Percentiles rank a stretch among this genome's conserved stretches.
These are phyloP conservation scores for Pseudorasbora parva DNA, from an alignment of 2,113 vertebrate genomes.

Conservation along the genomic window DNA sequence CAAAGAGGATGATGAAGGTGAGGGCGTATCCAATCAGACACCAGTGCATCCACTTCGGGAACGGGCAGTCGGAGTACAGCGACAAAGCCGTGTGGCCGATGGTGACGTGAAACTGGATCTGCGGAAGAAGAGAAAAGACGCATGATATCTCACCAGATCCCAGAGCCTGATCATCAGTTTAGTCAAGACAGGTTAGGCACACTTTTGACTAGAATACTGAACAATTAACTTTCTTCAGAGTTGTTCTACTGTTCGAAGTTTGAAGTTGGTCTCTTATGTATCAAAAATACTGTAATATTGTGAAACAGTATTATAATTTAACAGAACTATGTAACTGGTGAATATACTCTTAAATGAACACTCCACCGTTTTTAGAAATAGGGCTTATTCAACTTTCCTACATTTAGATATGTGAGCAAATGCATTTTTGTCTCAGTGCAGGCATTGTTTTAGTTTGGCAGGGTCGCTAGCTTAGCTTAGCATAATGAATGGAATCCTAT, in stretches of 20 bases:
- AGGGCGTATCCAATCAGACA: slow-evolving; percentile 93
- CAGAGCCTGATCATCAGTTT: not conserved
- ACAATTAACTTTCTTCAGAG: not conserved
- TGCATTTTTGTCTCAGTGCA: too few species aligned
- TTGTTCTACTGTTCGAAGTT: too few species aligned
- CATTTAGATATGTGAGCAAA: too few species aligned
- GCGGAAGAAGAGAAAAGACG: slow-evolving; percentile 63
- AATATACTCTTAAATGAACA: too few species aligned
- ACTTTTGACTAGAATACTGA: too few species aligned
- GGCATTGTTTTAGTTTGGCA: too few species aligned
- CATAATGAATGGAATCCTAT: too few species aligned
- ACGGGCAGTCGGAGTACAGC: slow-evolving; percentile 97
- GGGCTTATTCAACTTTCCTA: too few species aligned
- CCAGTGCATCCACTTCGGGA: slow-evolving; percentile 99
- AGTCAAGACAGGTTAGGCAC: too few species aligned
- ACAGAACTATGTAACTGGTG: not conserved
- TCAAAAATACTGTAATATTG: not conserved
- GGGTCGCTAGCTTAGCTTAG: too few species aligned
- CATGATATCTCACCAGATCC: not conserved
- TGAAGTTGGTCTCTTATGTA: not conserved
- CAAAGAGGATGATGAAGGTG: slow-evolving; percentile 96
- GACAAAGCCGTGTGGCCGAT: slow-evolving; percentile 96
- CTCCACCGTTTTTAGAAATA: too few species aligned
- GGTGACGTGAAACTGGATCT: slow-evolving; percentile 98
- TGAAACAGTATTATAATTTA: not conserved